Conservation (phyloP, 2,797 vertebrate genomes). For the Ispidina lecontei region DNA sequence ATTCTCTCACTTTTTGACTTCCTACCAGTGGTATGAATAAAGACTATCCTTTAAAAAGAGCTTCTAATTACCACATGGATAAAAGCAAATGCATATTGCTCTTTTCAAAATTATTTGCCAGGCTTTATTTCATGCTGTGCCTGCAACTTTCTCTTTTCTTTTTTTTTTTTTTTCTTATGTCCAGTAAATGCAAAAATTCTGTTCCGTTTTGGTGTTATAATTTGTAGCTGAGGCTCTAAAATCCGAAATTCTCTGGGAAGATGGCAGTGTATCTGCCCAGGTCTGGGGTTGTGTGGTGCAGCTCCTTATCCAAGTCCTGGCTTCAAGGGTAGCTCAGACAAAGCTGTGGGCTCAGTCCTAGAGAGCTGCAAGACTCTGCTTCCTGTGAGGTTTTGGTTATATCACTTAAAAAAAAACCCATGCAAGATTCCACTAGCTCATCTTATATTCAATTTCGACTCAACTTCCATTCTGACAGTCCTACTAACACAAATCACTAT, state of each 20-base stretch:
- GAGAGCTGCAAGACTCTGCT: background rate
- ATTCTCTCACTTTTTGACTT: constrained; percentile 49
- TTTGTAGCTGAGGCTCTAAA: background rate
- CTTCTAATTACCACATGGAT: constrained; percentile 40
- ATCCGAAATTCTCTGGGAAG: background rate
- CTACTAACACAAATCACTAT: background rate
- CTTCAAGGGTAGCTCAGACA: accelerated
- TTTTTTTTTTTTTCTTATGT: background rate
- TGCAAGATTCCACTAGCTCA: background rate
- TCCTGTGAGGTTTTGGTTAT: accelerated
- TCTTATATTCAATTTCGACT: accelerated
- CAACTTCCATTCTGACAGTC: too few relatives aligned
- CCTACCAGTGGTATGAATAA: constrained; percentile 45
- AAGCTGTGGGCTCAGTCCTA: accelerated
- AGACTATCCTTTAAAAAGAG: constrained; percentile 18
- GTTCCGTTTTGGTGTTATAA: background rate
- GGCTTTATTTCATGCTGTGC: background rate
- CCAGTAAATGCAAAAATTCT: background rate
- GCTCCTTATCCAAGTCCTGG: accelerated
- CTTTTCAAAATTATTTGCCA: constrained; percentile 31
- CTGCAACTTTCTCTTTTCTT: background rate
- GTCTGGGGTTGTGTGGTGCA: background rate
- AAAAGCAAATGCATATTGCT: constrained; percentile 44
- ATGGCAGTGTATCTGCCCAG: background rate
- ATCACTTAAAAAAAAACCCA: background rate